Evolutionary conservation across 2,797 vertebrate genomes (phyloP).

Genomic region (Danio choprae): DNA sequence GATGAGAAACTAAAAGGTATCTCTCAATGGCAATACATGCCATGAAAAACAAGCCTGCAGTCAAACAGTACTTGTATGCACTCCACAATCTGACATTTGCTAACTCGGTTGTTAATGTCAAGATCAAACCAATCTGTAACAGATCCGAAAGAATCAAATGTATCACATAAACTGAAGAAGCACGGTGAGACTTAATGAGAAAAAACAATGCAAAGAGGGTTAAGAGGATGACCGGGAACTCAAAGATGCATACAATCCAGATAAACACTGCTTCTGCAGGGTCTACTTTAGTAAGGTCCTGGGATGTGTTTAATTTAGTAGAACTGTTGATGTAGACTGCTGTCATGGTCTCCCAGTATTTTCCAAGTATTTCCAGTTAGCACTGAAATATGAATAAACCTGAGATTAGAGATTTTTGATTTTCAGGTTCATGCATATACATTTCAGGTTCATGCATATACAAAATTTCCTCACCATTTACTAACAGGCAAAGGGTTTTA

Average conservation of each 20-base stretch:
- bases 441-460: too few relatives aligned
- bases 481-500: too few relatives aligned
- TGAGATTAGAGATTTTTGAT: slow-evolving; percentile 1
- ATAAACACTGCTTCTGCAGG: slow-evolving; percentile 9
- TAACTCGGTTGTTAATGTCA: background rate
- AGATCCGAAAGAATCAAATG: slow-evolving; percentile 38
- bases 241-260: slow-evolving; percentile 12
- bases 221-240: slow-evolving; percentile 20
- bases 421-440: background rate
- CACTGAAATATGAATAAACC: slow-evolving; percentile 13
- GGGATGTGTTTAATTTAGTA: background rate
- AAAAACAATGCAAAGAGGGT: slow-evolving; percentile 30
- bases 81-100: background rate
- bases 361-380: background rate
- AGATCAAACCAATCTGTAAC: slow-evolving; percentile 22
- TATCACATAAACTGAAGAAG: slow-evolving; percentile 22
- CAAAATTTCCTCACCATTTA: too few relatives aligned
- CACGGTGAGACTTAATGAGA: slow-evolving; percentile 15
- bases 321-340: background rate
- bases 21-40: slow-evolving; percentile 27
- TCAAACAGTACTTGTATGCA: slow-evolving; percentile 28
- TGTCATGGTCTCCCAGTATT: slow-evolving; percentile 22
- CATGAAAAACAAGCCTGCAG: slow-evolving; percentile 27
- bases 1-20: slow-evolving; percentile 31
- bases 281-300: background rate